phyloP scores from a whole-genome alignment of 2,888 invertebrate species.

The Ctena decussata region DNA sequence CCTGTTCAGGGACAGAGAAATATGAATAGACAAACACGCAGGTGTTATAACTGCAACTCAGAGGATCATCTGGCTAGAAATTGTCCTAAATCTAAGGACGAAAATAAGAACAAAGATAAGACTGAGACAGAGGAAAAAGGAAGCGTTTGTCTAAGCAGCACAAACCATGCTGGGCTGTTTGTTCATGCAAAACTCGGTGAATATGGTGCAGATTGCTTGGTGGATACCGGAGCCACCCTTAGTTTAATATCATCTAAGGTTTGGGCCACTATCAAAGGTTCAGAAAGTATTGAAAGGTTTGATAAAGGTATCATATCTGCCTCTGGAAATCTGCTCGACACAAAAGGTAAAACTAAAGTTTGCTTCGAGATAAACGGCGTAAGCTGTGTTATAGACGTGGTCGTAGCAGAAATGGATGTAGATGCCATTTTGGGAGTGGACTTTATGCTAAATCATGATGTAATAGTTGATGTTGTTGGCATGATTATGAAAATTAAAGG shows the following conservation, averaged over 20 bases:
- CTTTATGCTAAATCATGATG: conserved; percentile 8
- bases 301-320: not conserved
- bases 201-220: not conserved
- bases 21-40: not conserved
- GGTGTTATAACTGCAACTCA: not conserved
- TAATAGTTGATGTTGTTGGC: not conserved
- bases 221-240: not conserved
- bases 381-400: not conserved
- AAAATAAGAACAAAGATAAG: not conserved
- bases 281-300: not conserved
- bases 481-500: not conserved
- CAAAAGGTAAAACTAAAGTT: not conserved
- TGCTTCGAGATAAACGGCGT: not conserved
- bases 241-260: not conserved
- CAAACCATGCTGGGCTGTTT: not conserved
- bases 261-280: not conserved
- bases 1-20: not conserved
- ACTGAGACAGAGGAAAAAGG: not conserved
- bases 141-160: not conserved
- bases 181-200: not conserved
- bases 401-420: conserved; percentile 13
- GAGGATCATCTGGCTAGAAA: not conserved
- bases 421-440: conserved; percentile 35
- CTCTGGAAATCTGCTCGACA: not conserved
- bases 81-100: not conserved